These are phyloP conservation scores for Tetranychus truncatus DNA, from an alignment of 2,888 invertebrate genomes.

Conservation along the genomic window DNA sequence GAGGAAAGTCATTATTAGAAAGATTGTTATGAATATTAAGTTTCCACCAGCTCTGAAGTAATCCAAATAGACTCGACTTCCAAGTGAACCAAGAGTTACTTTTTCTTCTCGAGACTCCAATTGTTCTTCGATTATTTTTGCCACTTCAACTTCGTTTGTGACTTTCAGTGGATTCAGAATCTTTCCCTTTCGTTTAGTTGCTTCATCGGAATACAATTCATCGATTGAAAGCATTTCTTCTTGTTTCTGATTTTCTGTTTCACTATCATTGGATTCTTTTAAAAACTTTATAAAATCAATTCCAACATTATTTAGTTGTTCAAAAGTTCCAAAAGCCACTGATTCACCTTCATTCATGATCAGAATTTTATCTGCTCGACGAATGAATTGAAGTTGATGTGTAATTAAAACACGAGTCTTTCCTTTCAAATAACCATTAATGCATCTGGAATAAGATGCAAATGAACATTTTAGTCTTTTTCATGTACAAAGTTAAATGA, in stretches of 20 bases:
- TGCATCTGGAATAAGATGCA: not conserved
- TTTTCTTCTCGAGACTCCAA: constrained; percentile 17
- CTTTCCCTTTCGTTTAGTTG: not conserved
- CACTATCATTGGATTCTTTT: not conserved
- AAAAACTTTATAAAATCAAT: not conserved
- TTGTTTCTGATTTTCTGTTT: not conserved
- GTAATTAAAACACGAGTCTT: constrained; percentile 5
- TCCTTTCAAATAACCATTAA: not conserved
- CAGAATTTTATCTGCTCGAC: not conserved
- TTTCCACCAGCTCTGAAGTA: constrained; percentile 41
- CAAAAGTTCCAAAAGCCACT: constrained; percentile 51
- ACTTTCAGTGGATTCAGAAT: not conserved
- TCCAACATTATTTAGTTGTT: not conserved
- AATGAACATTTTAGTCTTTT: too few species aligned
- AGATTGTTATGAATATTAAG: constrained; percentile 18
- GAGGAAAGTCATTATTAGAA: constrained; percentile 25
- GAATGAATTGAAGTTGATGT: constrained; percentile 11
- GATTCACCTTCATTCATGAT: constrained; percentile 47
- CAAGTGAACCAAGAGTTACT: constrained; percentile 28
- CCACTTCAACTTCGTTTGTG: not conserved
- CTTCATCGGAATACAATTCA: not conserved
- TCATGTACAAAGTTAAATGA: too few species aligned
- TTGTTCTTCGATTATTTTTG: not conserved
- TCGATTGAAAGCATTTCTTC: not conserved
- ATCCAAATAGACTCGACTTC: constrained; percentile 30